phyloP scores from a whole-genome alignment of 2,888 invertebrate genomes.

The Eupithecia exiguata region DNA sequence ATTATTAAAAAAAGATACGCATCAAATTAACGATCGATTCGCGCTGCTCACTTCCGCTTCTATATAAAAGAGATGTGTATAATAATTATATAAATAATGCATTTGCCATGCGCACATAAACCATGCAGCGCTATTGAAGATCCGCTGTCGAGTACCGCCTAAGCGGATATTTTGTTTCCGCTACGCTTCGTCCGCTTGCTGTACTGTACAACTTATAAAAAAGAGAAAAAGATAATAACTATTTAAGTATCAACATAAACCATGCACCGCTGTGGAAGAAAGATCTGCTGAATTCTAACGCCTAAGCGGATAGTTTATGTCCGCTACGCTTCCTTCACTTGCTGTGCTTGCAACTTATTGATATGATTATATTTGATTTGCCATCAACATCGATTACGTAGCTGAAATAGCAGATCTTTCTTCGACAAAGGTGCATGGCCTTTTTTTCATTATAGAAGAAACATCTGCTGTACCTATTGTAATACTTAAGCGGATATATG shows the following conservation, averaged over 20 bases:
- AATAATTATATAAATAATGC: background rate
- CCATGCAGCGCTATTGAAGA: background rate
- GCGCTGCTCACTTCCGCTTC: background rate
- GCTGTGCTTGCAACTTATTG: conserved; percentile 7
- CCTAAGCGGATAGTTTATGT: background rate
- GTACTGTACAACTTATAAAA: background rate
- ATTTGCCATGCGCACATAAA: conserved; percentile 8
- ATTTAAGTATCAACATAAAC: background rate
- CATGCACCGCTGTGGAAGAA: background rate
- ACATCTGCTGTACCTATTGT: background rate
- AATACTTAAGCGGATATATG: background rate
- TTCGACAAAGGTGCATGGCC: too few species aligned
- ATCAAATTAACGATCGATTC: background rate
- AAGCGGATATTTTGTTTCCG: background rate
- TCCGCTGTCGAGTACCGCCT: background rate
- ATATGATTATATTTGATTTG: background rate
- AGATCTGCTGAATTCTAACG: background rate
- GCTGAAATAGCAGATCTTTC: too few species aligned
- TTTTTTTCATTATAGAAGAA: background rate
- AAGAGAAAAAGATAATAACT: background rate
- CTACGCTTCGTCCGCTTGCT: background rate
- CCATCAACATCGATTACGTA: too few species aligned
- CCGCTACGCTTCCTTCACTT: conserved; percentile 23
- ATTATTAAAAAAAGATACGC: background rate
- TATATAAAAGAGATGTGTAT: background rate